Evolutionary conservation across 2,113 vertebrate species (phyloP).

Genomic region (Procapra przewalskii): DNA sequence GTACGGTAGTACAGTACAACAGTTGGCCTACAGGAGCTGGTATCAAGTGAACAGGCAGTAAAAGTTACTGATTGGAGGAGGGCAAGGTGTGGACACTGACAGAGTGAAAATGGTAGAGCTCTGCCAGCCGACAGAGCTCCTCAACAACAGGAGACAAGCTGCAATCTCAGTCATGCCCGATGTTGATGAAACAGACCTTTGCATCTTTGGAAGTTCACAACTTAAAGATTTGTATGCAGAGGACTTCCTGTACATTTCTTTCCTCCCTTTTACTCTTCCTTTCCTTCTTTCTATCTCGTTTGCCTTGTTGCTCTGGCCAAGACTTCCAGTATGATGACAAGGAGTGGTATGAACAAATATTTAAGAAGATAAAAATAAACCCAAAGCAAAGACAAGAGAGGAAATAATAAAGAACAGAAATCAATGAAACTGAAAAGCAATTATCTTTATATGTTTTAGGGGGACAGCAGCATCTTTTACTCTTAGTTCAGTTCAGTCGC

Average conservation of each 20-base stretch:
- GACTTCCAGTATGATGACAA: background rate
- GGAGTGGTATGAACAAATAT: background rate
- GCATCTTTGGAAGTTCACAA: rapidly evolving
- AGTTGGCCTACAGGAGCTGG: background rate
- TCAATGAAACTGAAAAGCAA: background rate
- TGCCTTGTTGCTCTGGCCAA: background rate
- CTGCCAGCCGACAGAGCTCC: background rate
- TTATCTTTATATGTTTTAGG: background rate
- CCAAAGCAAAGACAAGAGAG: background rate
- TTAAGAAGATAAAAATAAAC: background rate
- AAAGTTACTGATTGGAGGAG: background rate
- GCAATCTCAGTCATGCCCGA: background rate
- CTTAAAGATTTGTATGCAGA: background rate
- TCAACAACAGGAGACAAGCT: background rate
- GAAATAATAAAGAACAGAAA: background rate
- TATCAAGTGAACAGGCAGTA: background rate
- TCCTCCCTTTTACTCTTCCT: too few species aligned
- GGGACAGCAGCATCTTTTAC: background rate
- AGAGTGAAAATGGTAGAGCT: background rate
- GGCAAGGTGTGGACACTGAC: background rate
- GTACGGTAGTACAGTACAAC: background rate
- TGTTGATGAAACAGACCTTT: background rate
- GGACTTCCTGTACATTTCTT: background rate
- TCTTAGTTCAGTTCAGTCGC: background rate
- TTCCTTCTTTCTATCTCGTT: background rate